Conservation (phyloP, 2,797 vertebrate genomes). For the Manis pentadactyla region DNA sequence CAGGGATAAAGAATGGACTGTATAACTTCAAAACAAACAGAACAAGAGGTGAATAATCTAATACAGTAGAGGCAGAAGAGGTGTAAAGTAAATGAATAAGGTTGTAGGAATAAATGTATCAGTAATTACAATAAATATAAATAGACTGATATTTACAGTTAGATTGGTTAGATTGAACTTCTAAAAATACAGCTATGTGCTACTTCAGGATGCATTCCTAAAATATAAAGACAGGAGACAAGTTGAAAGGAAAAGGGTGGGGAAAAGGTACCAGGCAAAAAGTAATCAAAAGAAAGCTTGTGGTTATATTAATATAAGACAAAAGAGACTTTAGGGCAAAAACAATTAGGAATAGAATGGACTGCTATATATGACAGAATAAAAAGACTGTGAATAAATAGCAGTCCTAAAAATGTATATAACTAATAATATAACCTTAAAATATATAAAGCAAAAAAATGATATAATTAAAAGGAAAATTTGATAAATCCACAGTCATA, state of each 20-base stretch:
- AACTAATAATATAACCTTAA: not conserved
- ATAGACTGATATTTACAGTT: not conserved
- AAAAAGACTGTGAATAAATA: not conserved
- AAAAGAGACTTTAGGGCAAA: not conserved
- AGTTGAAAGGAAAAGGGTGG: not conserved
- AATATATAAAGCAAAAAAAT: not conserved
- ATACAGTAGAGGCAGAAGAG: not conserved
- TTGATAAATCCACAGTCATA: not conserved
- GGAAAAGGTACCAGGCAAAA: not conserved
- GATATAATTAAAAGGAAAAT: not conserved
- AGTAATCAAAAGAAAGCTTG: not conserved
- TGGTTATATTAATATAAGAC: not conserved
- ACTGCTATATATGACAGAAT: not conserved
- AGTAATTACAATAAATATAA: not conserved
- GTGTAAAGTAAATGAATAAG: not conserved
- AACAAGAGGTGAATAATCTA: not conserved
- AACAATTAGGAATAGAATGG: not conserved
- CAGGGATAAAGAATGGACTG: not conserved
- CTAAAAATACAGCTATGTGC: not conserved
- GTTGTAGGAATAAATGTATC: not conserved
- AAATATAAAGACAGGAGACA: not conserved
- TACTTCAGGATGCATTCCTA: slow-evolving; percentile 1
- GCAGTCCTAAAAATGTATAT: not conserved
- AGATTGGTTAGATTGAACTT: not conserved
- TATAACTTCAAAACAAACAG: not conserved